Base-by-base conservation (phyloP, 2,888 invertebrate species). In the Drosophila birchii region DNA sequence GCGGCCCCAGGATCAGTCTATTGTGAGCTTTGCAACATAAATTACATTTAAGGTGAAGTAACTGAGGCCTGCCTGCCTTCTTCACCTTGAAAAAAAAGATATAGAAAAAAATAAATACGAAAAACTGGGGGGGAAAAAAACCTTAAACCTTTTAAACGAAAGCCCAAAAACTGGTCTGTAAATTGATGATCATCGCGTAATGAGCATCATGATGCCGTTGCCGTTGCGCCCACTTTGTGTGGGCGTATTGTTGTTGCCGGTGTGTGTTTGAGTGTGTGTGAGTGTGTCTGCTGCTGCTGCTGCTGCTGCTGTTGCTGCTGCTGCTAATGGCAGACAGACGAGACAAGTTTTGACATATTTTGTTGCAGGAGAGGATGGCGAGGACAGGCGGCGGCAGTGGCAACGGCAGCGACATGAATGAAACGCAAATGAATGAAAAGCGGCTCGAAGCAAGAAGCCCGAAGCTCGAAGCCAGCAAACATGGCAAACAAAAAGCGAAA, bases 291-390 rank as follows among this genome's bases (percentile, higher is more conserved):
- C 14, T 60, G 74, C 14, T 71, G 72, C 79, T 85, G 88, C 88
- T 89, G n/a, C n/a, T n/a, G n/a, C 49, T 70, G 70, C 14, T 60
- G 74, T 12, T 70, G 70, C 14, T 60, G 74, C 14, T 71, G 72
- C 79, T 85, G 88, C 88, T 89, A 89, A 89, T 85, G 84, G 84
- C 84, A 84, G 90, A 78, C 84, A 84, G 84, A 88, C 89, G 80
- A 88, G 79, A 86, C 89, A 90, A 87, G 90, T 86, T 86, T 86
- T 86, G 86, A 90, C 86, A 86, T 90, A 81, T 82, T 90, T 90
- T 84, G 71, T 78, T 79, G 70, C 71, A 61, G 45, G 64, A 45
- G 45, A 49, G 71, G 71, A 76, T 78, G 76, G 64, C 43, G 54
- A 66, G 68, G 68, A 62, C 34, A 60, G 55, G 60, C 58, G n/a